Evolutionary conservation across 1,140 invertebrate genomes (phyloP), one percentile per base, ranked within the genome.

Genomic region (Drosophila arizonae): DNA sequence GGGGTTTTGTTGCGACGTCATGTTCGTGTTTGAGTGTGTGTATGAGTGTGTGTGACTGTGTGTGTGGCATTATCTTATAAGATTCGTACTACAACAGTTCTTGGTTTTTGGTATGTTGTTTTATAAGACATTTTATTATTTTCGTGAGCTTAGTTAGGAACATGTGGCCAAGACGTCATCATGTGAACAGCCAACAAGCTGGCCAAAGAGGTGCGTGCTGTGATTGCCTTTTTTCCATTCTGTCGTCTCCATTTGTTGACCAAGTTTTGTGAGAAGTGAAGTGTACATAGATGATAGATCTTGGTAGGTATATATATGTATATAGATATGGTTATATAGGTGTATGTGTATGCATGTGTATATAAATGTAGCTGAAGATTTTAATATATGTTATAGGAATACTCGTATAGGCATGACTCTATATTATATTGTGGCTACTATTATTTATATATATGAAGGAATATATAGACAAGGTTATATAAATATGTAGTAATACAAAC

Each of bases 131-230:
- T 39, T 39, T 39, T 11, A 17, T 21, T 57, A 13, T 57, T 57
- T 13, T 57, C 43, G 43, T 21, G 45, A 15, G 28, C 8, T 60
- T 48, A 60, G 57, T 60, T 33, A 24, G 10, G 46, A 60, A 26
- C 26, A 60, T 60, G 57, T 48, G 43, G 28, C 57, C 57, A 45
- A 52, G 45, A 71, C 68, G 68, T 71, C 68, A 71, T 57, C 15
- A 65, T 43, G 52, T 51, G n/a, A 57, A 65, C 56, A 24, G 17
- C 11, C 51, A 33, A n/a, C 26, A 60, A 43, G 28, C 57, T 6
- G 8, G 5, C 6, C 10, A 13, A 17, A 21, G 10, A 15, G 57
- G 57, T 60, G 57, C 57, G 57, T 60, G 57, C 15, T 30, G 3
- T 13, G 41, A 46, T 46, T 58, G 10, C 28, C 3, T 1, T 60